Base-by-base conservation (phyloP, 1,140 invertebrate species). In the Hesperophylax magnus region DNA sequence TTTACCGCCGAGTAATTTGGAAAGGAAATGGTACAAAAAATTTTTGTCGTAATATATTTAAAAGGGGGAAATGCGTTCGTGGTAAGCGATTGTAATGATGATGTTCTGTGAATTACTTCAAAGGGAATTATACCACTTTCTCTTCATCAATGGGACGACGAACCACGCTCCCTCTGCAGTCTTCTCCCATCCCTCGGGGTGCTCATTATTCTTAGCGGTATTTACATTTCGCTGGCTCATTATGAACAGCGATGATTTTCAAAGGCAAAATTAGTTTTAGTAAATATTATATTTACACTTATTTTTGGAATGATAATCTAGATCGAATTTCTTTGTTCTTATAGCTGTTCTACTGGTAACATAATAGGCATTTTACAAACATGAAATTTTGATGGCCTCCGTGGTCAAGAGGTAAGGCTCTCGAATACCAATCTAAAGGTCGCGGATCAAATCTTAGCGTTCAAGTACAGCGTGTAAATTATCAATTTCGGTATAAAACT, bases 71-170 rank as follows among this genome's bases (percentile, higher is more conserved):
- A 31, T 67, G 63, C 63, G 63, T 34, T n/a, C 31, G 63, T 17
- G 63, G 63, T 67, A 31, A 67, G 63, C 63, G 63, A 67, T 67
- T 31, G 39, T 72, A 72, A 72, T 72, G 69, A 72, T 72, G 69
- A 72, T 72, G 69, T 54, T 72, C 39, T 72, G 39, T 15, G 47
- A 72, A 72, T 72, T 72, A 72, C 69, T 72, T 72, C 69, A 18
- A 20, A 8, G 52, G 69, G 24, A 72, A 72, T 67, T 67, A 67
- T 52, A 72, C 18, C 18, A 54, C 69, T 72, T 27, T 53, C 69
- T 72, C 69, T 72, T 54, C 39, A 53, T 53, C 69, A 72, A 27
- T 47, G 39, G 34, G 34, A 47, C 39, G 39, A 47, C 39, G 11
- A 47, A 14, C 39, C 39, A 47, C 9, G 9, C 39, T 8, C 39